These are phyloP conservation scores for Lutjanus campechanus DNA, from an alignment of 2,797 vertebrate genomes.

Conservation along the genomic window DNA sequence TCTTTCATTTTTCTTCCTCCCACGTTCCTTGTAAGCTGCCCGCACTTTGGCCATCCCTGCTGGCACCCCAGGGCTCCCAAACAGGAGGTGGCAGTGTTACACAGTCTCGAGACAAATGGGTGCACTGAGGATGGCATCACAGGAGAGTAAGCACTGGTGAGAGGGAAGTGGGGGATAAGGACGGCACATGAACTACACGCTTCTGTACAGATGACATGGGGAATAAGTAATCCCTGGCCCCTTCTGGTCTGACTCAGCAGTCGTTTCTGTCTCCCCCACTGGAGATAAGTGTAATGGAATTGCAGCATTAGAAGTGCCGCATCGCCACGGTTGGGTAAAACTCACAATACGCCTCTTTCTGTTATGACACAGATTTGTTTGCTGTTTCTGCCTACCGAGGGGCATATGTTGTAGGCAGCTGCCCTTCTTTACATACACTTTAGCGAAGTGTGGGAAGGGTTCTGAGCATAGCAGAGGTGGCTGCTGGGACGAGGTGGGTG, in stretches of 20 bases:
- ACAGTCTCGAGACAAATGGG: constrained; percentile 72
- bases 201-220: constrained; percentile 76
- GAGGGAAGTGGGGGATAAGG: constrained; percentile 68
- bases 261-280: constrained; percentile 70
- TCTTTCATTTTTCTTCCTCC: constrained; percentile 50
- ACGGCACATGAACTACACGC: constrained; percentile 73
- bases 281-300: constrained; percentile 81
- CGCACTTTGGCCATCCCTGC: constrained; percentile 46
- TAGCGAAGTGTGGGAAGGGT: constrained; percentile 61
- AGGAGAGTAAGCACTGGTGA: constrained; percentile 62
- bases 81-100: constrained; percentile 86
- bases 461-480: constrained; percentile 65
- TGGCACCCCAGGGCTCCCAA: constrained; percentile 75
- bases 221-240: constrained; percentile 77
- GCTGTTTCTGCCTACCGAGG: constrained; percentile 64
- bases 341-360: constrained; percentile 73
- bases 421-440: constrained; percentile 63
- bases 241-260: constrained; percentile 81
- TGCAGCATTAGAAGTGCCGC: constrained; percentile 75
- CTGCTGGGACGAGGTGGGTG: constrained; percentile 54
- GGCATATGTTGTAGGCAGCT: constrained; percentile 67
- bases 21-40: constrained; percentile 28
- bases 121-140: constrained; percentile 58
- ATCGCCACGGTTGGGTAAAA: constrained; percentile 70
- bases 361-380: constrained; percentile 79